Percentiles rank a stretch among this genome's conserved stretches.
Evolutionary conservation across 2,113 vertebrate species (phyloP).

Genomic region (Poeciliopsis occidentalis): DNA sequence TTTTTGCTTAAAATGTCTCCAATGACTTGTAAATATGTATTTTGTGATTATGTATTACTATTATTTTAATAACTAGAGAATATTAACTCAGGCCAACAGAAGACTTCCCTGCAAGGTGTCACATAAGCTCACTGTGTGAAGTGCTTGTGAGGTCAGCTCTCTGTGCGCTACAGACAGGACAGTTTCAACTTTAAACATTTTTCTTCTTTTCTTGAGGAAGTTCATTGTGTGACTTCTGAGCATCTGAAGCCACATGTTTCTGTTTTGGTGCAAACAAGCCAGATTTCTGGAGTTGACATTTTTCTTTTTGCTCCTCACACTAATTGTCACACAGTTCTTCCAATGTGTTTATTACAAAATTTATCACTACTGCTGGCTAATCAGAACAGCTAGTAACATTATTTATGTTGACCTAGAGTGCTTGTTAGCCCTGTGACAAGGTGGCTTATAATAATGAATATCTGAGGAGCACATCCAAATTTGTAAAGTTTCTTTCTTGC

Average conservation of each 20-base stretch:
- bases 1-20: no score
- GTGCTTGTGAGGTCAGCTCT: slow-evolving; percentile 11
- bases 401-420: not conserved
- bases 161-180: not conserved
- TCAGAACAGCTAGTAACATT: not conserved
- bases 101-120: not conserved
- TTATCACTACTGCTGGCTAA: not conserved
- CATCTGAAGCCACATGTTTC: not conserved
- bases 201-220: not conserved
- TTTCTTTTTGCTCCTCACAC: not conserved
- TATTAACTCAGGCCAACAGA: not conserved
- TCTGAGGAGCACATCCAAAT: not conserved
- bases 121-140: slow-evolving; percentile 23
- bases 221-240: not conserved
- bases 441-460: not conserved
- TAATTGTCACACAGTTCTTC: not conserved
- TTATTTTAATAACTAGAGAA: not conserved
- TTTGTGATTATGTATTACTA: no score
- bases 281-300: not conserved
- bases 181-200: slow-evolving; percentile 19
- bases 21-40: no score
- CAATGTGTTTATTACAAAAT: slow-evolving; percentile 1
- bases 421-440: not conserved
- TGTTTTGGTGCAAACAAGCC: not conserved
- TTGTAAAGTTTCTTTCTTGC: not conserved